A percentile compares a stretch with the other conserved stretches of the same genome.
Evolutionary conservation across 1,140 invertebrate species (phyloP).

Genomic region (Drosophila sechellia): DNA sequence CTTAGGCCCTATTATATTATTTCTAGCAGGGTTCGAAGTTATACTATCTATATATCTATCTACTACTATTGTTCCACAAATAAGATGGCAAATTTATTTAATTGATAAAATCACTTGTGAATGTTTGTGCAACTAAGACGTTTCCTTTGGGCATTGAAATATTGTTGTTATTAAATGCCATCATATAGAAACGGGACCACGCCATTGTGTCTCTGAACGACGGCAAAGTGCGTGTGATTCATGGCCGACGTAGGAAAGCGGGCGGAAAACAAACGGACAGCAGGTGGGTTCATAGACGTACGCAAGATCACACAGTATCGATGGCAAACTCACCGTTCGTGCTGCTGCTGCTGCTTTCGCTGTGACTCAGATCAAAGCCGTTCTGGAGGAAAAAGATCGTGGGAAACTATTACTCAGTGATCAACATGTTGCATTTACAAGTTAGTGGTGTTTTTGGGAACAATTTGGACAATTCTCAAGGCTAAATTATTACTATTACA

Average conservation of each 20-base stretch:
- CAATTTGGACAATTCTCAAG: too few relatives aligned
- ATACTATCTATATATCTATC: too few relatives aligned
- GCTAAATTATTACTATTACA: too few relatives aligned
- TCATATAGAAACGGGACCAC: not conserved
- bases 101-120: not conserved
- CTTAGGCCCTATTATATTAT: too few relatives aligned
- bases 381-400: conserved; percentile 84
- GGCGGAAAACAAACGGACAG: conserved; percentile 16
- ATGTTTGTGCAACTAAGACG: not conserved
- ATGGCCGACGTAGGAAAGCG: conserved; percentile 21
- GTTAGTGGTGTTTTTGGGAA: too few relatives aligned
- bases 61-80: not conserved
- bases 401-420: not conserved
- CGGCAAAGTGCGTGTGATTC: conserved; percentile 51
- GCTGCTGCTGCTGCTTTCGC: conserved; percentile 63
- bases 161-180: not conserved
- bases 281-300: conserved; percentile 19
- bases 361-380: conserved; percentile 87
- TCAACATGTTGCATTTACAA: too few relatives aligned
- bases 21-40: too few relatives aligned
- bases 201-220: conserved; percentile 3
- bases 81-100: too few relatives aligned
- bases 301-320: too few relatives aligned
- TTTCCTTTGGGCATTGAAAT: not conserved
- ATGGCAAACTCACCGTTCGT: conserved; percentile 59